Evolutionary conservation across 2,113 vertebrate genomes (phyloP).

Genomic region (Colaptes auratus): DNA sequence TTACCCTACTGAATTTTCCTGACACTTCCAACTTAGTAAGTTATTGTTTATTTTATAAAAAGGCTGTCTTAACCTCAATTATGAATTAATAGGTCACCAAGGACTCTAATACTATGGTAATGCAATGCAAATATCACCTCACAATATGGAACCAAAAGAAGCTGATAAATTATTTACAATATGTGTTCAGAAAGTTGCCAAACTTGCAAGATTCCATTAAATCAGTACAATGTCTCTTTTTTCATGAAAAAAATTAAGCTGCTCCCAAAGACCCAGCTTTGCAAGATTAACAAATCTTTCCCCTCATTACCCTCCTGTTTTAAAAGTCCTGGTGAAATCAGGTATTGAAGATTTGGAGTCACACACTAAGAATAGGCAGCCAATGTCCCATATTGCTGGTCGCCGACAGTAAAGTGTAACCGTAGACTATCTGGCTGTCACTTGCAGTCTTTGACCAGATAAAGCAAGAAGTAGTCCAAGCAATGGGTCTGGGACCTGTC

Average conservation of each 20-base stretch:
- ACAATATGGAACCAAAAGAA: background rate
- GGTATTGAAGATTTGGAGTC: background rate
- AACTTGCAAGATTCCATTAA: background rate
- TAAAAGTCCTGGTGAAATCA: background rate
- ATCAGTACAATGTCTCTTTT: background rate
- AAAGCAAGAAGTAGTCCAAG: too few species aligned
- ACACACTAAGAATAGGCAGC: background rate
- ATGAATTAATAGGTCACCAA: constrained; percentile 14
- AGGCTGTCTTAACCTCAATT: background rate
- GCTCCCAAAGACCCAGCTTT: background rate
- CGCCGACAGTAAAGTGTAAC: background rate
- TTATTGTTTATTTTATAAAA: constrained; percentile 34
- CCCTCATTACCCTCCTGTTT: background rate
- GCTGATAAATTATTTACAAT: background rate
- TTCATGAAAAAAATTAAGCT: background rate
- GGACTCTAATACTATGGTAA: background rate
- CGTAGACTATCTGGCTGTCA: too few species aligned
- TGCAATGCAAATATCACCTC: constrained; percentile 1
- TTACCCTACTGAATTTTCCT: background rate
- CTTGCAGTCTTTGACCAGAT: too few species aligned
- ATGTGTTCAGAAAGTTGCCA: background rate
- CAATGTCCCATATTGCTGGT: background rate
- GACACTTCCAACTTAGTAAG: background rate
- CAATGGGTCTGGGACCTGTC: too few species aligned
- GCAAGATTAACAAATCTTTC: background rate